Evolutionary conservation across 2,888 invertebrate species (phyloP).

Genomic region (Patella caerulea): DNA sequence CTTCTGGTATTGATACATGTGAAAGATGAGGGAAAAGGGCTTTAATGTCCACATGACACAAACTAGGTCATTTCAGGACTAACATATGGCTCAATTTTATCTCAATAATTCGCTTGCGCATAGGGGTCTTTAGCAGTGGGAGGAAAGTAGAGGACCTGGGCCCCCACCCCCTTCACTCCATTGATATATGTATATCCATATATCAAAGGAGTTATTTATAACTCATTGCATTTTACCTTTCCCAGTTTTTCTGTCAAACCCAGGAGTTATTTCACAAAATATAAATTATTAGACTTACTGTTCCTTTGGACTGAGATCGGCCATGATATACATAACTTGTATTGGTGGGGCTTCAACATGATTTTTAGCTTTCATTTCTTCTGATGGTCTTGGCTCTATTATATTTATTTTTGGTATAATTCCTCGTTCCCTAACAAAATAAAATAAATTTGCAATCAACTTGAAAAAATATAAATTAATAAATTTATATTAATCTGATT

Average conservation of each 20-base stretch:
- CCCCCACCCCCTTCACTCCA: too few species aligned
- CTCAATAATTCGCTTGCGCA: too few species aligned
- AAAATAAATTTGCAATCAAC: too few species aligned
- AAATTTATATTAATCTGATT: too few species aligned
- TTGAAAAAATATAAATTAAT: too few species aligned
- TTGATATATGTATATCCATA: background rate
- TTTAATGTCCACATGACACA: too few species aligned
- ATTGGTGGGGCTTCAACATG: conserved; percentile 62
- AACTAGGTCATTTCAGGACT: too few species aligned
- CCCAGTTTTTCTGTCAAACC: conserved; percentile 4
- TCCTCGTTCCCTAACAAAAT: conserved; percentile 50
- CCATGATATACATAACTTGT: conserved; percentile 71
- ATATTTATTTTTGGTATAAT: conserved; percentile 65
- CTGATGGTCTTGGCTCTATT: conserved; percentile 62
- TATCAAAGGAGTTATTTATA: conserved; percentile 1
- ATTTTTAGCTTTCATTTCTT: conserved; percentile 58
- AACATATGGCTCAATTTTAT: too few species aligned
- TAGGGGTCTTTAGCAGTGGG: too few species aligned
- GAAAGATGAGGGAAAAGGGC: too few species aligned
- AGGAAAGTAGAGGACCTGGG: too few species aligned
- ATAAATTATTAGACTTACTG: conserved; percentile 41
- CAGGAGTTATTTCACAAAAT: background rate
- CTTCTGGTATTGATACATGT: too few species aligned
- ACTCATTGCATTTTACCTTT: background rate
- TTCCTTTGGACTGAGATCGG: conserved; percentile 65